Base-by-base conservation (phyloP, 92 coral and sea anemone genomes). In the Actinostola sp. region DNA sequence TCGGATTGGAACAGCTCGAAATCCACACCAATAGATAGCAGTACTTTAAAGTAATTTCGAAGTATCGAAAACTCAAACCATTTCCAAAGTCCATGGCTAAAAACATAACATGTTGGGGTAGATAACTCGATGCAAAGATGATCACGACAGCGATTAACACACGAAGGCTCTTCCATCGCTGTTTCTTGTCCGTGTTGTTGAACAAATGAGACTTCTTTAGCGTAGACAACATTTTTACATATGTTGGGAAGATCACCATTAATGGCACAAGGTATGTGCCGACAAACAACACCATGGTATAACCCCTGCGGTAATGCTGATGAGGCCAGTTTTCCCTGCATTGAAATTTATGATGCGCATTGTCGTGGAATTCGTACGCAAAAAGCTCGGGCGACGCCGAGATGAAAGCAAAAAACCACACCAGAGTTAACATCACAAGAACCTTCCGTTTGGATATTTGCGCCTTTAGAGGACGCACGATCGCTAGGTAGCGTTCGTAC, bases 321-420 rank as follows among this genome's bases (percentile, higher is more conserved):
- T 48, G 32, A 2, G 76, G 59, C 88, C 88, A 87, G n/a, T 46
- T 24, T 61, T 87, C 92, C 1, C 70, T 57, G 63, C 92, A 87
- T 5, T 76, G 84, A 39, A 70, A 82, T 45, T 59, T 59, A 10
- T 87, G 63, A 14, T 39, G 57, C 19, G 71, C 75, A 8, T 59
- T 54, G 17, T 63, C 76, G 51, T 49, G 24, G 31, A 87, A 52
- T 38, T 81, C 56, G 73, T 34, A 82, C 9, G 86, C 84, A 63
- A 87, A 78, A 13, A 82, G 43, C 70, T 87, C 82, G 20, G 92
- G 92, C 28, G 87, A 70, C 0, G 83, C 92, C 5, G 92, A 70
- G 4, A 75, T 41, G 34, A 87, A 87, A 7, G 77, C 78, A 1
- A 72, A 32, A 12, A 73, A 3, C 92, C 92, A 87, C 20, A 78